A percentile compares a stretch with the other conserved stretches of the same genome.
phyloP scores from a whole-genome alignment of 2,113 vertebrate genomes.

The Labeo rohita region DNA sequence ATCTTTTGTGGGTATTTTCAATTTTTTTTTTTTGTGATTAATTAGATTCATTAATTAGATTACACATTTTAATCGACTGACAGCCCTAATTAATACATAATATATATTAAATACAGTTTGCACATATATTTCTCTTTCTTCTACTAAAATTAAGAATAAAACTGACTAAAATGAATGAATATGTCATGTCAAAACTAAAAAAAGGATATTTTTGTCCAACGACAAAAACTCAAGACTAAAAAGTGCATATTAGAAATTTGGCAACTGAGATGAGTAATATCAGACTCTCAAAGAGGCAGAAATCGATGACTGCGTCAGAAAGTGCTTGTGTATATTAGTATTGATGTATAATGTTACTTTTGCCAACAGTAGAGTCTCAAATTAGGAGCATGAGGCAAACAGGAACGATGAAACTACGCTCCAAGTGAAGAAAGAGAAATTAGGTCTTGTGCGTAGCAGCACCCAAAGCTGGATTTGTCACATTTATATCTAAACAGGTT shows the following conservation, averaged over 20 bases:
- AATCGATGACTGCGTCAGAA: slow-evolving; percentile 32
- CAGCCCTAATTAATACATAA: no score
- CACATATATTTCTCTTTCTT: no score
- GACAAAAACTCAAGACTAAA: background rate
- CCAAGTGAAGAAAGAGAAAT: background rate
- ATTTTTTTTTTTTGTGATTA: no score
- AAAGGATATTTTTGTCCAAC: no score
- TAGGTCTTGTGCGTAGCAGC: background rate
- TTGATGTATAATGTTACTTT: background rate
- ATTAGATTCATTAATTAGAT: no score
- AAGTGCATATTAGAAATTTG: background rate
- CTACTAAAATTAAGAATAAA: no score
- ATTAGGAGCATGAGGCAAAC: background rate
- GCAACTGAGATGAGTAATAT: background rate
- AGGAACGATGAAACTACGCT: background rate
- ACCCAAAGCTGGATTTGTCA: slow-evolving; percentile 21
- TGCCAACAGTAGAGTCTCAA: background rate
- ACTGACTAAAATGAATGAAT: no score
- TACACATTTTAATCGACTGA: no score
- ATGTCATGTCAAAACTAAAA: no score
- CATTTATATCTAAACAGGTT: slow-evolving; percentile 29
- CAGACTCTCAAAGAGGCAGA: slow-evolving; percentile 34
- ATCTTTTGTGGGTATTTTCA: no score
- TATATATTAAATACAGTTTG: no score
- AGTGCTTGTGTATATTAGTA: background rate